phyloP scores from a whole-genome alignment of 2,113 vertebrate species.

The Campylomormyrus tamandua region DNA sequence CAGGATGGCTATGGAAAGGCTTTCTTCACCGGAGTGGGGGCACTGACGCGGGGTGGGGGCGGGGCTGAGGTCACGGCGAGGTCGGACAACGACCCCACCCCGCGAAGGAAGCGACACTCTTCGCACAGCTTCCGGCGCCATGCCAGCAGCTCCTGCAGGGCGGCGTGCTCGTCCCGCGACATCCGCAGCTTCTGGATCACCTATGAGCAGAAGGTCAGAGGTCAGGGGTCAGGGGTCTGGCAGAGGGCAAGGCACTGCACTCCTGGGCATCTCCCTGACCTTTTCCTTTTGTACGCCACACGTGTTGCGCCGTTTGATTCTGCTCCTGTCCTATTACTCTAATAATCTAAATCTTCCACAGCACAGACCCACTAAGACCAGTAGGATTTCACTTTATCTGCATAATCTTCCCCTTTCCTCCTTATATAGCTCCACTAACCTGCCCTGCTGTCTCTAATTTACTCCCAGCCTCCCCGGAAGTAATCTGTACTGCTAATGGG shows the following conservation, averaged over 20 bases:
- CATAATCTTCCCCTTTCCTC: neutral
- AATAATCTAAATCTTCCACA: neutral
- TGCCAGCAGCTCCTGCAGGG: constrained; percentile 75
- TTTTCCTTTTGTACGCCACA: neutral
- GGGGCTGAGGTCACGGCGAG: constrained; percentile 23
- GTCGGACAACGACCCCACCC: constrained; percentile 58
- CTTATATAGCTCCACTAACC: neutral
- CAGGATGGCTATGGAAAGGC: constrained; percentile 46
- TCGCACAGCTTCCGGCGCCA: constrained; percentile 77
- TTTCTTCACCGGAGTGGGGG: constrained; percentile 58
- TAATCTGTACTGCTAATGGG: neutral
- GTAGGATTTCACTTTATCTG: neutral
- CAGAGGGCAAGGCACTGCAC: neutral
- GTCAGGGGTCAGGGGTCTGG: neutral
- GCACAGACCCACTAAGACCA: neutral
- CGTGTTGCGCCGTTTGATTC: neutral
- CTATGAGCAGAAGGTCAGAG: constrained; percentile 42
- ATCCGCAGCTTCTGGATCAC: constrained; percentile 72
- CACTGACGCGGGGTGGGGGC: neutral
- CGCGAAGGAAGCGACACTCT: constrained; percentile 60
- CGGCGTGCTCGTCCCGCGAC: constrained; percentile 66
- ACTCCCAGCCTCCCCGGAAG: neutral
- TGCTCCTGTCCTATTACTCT: neutral
- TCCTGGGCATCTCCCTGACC: neutral
- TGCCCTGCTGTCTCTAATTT: neutral